Evolutionary conservation across 2,888 invertebrate genomes (phyloP).

Genomic region (Caenorhabditis sp.): DNA sequence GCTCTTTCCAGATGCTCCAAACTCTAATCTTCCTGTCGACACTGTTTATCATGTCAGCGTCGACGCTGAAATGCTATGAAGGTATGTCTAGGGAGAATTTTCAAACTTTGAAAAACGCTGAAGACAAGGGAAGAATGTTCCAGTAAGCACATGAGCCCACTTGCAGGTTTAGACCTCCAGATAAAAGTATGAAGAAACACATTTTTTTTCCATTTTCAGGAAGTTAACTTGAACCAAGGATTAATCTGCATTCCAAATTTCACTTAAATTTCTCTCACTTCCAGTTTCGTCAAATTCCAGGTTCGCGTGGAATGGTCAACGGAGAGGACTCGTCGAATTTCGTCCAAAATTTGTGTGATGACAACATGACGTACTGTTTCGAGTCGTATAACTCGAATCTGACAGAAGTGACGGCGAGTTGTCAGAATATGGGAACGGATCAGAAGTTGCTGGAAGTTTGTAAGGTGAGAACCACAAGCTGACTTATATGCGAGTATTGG

Average conservation of each 20-base stretch:
- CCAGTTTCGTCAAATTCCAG: slow-evolving; percentile 15
- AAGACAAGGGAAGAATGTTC: no score
- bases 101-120: not conserved
- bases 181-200: no score
- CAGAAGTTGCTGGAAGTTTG: slow-evolving; percentile 64
- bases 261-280: no score
- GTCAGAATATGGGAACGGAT: slow-evolving; percentile 67
- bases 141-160: no score
- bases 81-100: slow-evolving; percentile 3
- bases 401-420: slow-evolving; percentile 67
- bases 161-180: no score
- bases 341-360: slow-evolving; percentile 61
- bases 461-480: slow-evolving; percentile 49
- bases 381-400: slow-evolving; percentile 64
- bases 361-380: slow-evolving; percentile 66
- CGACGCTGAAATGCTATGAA: slow-evolving; percentile 58
- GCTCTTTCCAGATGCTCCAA: slow-evolving; percentile 48
- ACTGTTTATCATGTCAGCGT: slow-evolving; percentile 45
- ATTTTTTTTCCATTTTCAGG: no score
- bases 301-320: slow-evolving; percentile 64
- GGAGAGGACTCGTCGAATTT: slow-evolving; percentile 58
- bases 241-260: no score
- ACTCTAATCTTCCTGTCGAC: slow-evolving; percentile 17
- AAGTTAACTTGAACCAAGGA: no score
- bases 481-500: not conserved